phyloP scores from a whole-genome alignment of 2,797 vertebrate species.

The Coregonus suidteri region DNA sequence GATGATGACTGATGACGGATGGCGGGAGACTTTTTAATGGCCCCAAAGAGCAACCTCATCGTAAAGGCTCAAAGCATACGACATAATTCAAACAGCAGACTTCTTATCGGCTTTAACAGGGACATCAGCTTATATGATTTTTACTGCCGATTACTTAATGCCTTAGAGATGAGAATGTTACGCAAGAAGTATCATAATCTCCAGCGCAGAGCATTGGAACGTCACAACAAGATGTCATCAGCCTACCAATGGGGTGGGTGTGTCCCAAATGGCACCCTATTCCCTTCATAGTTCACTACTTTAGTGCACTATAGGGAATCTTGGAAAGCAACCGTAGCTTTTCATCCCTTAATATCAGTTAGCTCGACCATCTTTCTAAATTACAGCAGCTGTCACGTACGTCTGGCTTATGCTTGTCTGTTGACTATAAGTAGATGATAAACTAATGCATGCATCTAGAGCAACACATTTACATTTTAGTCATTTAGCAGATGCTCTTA shows the following conservation, averaged over 20 bases:
- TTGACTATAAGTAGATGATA: slow-evolving; percentile 49
- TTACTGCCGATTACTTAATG: slow-evolving; percentile 55
- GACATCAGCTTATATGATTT: slow-evolving; percentile 50
- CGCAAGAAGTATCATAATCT: slow-evolving; percentile 62
- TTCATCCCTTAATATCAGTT: slow-evolving; percentile 15
- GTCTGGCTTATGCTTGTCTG: slow-evolving; percentile 15
- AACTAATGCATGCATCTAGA: slow-evolving; percentile 56
- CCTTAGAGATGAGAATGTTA: slow-evolving; percentile 50
- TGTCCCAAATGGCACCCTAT: too few relatives aligned
- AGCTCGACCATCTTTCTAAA: slow-evolving; percentile 23
- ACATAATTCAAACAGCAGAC: slow-evolving; percentile 44
- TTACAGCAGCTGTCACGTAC: slow-evolving; percentile 6
- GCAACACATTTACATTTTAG: slow-evolving; percentile 10
- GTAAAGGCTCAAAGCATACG: slow-evolving; percentile 10
- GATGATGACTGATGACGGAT: slow-evolving; percentile 45
- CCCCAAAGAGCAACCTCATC: slow-evolving; percentile 23
- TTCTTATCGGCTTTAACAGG: slow-evolving; percentile 47
- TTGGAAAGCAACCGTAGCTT: background rate
- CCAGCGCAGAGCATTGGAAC: slow-evolving; percentile 31
- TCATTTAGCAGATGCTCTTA: too few relatives aligned
- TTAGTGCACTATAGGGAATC: too few relatives aligned
- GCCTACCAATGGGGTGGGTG: too few relatives aligned
- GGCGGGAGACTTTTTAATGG: slow-evolving; percentile 37
- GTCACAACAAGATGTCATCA: slow-evolving; percentile 8
- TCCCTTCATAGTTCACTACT: too few relatives aligned